Conservation (phyloP, 2,113 vertebrate species). For the Nestor notabilis region DNA sequence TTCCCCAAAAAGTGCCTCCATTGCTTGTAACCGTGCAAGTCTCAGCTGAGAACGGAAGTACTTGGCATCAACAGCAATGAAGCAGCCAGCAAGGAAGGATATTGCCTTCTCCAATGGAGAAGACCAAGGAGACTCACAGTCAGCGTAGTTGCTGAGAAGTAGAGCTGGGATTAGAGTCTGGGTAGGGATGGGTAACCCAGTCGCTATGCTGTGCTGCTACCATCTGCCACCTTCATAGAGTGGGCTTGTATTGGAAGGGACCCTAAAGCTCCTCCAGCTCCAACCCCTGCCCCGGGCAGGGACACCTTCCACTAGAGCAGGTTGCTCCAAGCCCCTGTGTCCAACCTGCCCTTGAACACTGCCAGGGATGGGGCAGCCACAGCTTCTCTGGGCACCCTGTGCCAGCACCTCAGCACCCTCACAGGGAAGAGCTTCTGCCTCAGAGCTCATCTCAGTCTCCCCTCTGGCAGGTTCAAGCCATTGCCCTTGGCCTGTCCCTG, state of each 20-base stretch:
- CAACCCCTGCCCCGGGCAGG: not conserved
- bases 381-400: no score
- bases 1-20: not conserved
- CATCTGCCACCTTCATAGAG: not conserved
- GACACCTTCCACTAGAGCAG: not conserved
- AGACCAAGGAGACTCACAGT: not conserved
- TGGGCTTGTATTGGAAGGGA: not conserved
- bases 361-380: no score
- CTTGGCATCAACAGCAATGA: not conserved
- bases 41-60: not conserved
- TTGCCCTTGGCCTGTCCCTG: not conserved
- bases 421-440: no score
- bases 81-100: not conserved
- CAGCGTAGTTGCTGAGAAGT: not conserved
- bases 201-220: accelerated
- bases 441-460: no score
- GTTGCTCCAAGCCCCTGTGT: no score
- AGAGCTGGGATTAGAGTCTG: not conserved
- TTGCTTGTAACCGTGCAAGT: not conserved
- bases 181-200: not conserved
- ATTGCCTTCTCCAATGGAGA: not conserved
- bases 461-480: no score
- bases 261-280: not conserved
- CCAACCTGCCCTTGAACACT: no score
- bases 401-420: no score